These are phyloP conservation scores for Scytalopus superciliaris DNA, from an alignment of 2,113 vertebrate genomes.

Conservation along the genomic window DNA sequence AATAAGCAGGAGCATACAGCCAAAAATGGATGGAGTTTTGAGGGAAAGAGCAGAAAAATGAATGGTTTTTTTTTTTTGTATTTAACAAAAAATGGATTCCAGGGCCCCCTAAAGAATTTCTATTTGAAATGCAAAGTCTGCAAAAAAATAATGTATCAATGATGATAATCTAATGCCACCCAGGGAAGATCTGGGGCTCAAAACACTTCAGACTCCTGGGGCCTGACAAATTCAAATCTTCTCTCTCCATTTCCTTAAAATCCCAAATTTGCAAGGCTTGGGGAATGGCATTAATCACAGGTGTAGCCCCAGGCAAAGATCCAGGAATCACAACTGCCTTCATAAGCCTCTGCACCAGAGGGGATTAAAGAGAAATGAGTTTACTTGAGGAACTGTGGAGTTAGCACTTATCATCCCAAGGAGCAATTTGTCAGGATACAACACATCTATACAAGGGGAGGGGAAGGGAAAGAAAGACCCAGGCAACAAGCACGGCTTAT, in stretches of 20 bases:
- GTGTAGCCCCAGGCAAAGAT: conserved; percentile 1
- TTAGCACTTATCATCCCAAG: not conserved
- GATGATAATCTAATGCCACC: not conserved
- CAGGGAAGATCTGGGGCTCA: not conserved
- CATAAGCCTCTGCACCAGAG: not conserved
- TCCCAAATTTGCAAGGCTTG: not conserved
- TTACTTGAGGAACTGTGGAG: not conserved
- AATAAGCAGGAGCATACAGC: not conserved
- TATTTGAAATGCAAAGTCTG: not conserved
- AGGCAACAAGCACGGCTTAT: not conserved
- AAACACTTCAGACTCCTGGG: not conserved
- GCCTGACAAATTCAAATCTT: not conserved
- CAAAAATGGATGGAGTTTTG: not conserved
- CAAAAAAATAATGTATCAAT: not conserved
- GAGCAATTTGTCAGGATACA: not conserved
- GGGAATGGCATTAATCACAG: not conserved
- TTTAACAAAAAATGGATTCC: not conserved
- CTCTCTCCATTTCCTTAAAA: not conserved
- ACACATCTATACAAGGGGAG: accelerated
- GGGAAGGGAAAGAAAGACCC: not conserved
- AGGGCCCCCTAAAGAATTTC: not conserved
- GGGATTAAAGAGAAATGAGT: conserved; percentile 1
- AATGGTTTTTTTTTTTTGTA: not conserved
- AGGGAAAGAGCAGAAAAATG: not conserved
- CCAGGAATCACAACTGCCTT: not conserved